Base-by-base conservation (phyloP, 2,888 invertebrate species). In the Synergus itoensis region DNA sequence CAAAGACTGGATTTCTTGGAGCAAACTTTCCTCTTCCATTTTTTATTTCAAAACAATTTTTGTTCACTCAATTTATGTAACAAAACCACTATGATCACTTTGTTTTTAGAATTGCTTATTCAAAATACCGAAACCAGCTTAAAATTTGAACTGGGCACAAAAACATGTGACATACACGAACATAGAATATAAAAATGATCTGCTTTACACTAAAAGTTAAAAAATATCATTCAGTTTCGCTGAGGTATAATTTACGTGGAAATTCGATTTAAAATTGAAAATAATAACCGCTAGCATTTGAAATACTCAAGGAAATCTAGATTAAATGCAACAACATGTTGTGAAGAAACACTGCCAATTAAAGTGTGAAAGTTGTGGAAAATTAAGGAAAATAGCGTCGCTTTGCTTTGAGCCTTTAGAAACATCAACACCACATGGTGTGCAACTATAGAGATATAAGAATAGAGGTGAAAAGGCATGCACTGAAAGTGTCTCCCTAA, bases 1-100 rank as follows among this genome's bases (percentile, higher is more conserved):
- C 63, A 95, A 90, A 57, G 91, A 90, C 0, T 87, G 85, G 64
- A 95, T 94, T 92, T 95, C 94, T 63, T 90, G 75, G 28, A 88
- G 77, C 63, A 92, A 86, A 69, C 80, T 76, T 75, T 90, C 78
- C 76, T 92, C 91, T n/a, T 82, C 80, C 89, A 89, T 91, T 16
- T 84, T 81, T n/a, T 40, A 64, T 76, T 79, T 48, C 41, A 40
- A 69, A 69, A 63, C n/a, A 69, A 76, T 60, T 14, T 0, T 28
- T n/a, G 57, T 57, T 18, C 8, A 53, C n/a, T 53, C 53, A n/a
- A n/a, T 48, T 48, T 48, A 4, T n/a, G 5, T 48, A n/a, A 48
- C n/a, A 53, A n/a, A 53, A 53, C 8, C 53, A 53, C 53, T 53
- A n/a, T 4, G 8, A 5, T n/a, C n/a, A n/a, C 4, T 41, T 8